Percentiles rank a stretch among this genome's conserved stretches.
Evolutionary conservation across 2,113 vertebrate genomes (phyloP).

Genomic region (Nesoenas mayeri): DNA sequence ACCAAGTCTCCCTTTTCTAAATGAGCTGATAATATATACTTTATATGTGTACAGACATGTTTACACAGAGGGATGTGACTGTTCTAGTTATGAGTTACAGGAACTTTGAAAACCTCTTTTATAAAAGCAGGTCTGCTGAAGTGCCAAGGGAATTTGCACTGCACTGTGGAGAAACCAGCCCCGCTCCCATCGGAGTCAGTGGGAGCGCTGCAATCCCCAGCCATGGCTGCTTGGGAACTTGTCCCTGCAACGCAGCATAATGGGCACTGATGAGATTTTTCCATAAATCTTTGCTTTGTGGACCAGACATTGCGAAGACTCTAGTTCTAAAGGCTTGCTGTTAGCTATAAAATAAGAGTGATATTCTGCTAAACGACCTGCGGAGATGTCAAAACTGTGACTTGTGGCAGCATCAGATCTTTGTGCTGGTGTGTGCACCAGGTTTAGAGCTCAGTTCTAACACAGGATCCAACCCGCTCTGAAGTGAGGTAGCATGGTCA

Average conservation of each 20-base stretch:
- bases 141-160: background rate
- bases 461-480: slow-evolving; percentile 18
- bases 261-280: background rate
- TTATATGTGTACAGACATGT: background rate
- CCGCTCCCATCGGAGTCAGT: rapidly evolving
- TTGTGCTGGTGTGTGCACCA: background rate
- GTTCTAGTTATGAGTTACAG: background rate
- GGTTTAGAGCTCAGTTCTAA: background rate
- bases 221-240: background rate
- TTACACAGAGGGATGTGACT: background rate
- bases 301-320: background rate
- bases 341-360: background rate
- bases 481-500: background rate
- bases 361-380: background rate
- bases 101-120: background rate
- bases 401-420: background rate
- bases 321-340: background rate
- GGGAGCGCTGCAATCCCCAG: background rate
- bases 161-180: background rate
- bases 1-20: background rate
- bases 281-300: background rate
- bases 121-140: background rate
- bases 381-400: background rate
- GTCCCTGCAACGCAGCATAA: background rate
- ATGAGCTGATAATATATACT: background rate